Evolutionary conservation across 2,888 invertebrate species (phyloP).

Genomic region (Dorcus parallelipipedus): DNA sequence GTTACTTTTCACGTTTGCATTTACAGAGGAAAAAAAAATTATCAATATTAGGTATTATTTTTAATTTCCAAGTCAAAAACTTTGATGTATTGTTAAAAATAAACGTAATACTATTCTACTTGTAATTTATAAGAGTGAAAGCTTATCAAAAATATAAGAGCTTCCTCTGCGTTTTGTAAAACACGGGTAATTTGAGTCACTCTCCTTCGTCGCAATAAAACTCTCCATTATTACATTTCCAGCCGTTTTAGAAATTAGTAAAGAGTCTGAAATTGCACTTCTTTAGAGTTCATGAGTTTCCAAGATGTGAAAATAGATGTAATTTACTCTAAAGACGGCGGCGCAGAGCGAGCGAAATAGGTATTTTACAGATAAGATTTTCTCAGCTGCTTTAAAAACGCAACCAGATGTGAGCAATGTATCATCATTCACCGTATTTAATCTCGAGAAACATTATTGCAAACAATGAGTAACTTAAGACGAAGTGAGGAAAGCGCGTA

Average conservation of each 20-base stretch:
- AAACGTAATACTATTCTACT: too few species aligned
- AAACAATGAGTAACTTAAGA: neutral
- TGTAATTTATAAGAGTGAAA: too few species aligned
- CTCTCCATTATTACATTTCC: neutral
- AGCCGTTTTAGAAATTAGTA: neutral
- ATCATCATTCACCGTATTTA: slow-evolving; percentile 6
- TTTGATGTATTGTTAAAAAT: too few species aligned
- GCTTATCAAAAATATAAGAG: too few species aligned
- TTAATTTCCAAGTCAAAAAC: too few species aligned
- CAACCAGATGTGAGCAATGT: neutral
- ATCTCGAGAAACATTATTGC: slow-evolving; percentile 10
- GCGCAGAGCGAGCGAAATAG: neutral
- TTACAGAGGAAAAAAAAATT: neutral
- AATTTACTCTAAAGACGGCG: neutral
- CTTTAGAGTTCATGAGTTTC: neutral
- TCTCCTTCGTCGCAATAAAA: neutral
- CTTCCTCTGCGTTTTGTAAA: too few species aligned
- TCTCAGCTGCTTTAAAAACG: neutral
- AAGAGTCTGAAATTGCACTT: neutral
- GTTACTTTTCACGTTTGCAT: neutral
- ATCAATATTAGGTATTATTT: too few species aligned
- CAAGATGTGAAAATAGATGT: neutral
- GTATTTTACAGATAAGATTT: neutral
- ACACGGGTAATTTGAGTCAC: neutral
- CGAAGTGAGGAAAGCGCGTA: neutral